Base-by-base conservation (phyloP, 2,797 vertebrate species). In the Thaleichthys pacificus region DNA sequence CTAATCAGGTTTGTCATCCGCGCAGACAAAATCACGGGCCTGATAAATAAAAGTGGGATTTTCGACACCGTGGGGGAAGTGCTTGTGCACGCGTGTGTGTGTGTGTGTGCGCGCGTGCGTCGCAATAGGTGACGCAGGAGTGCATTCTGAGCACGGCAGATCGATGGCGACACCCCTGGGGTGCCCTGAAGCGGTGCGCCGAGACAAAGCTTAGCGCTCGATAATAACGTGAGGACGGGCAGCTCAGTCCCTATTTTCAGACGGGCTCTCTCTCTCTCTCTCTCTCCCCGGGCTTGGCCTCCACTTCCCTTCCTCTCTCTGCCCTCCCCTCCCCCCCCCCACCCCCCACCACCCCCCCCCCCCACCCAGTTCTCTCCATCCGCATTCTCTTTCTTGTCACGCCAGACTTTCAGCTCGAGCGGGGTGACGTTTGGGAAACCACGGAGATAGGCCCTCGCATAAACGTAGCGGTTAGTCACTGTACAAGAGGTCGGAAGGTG, bases 1-100 rank as follows among this genome's bases (percentile, higher is more conserved):
- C 86, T 93, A 92, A 93, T 93, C 90, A 91, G 86, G 82, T 91
- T 91, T 91, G 88, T 92, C 92, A 90, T 91, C 84, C 68, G 62
- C 82, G 86, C 80, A 84, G 89, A 84, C 87, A 87, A 89, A 91
- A 91, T 91, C 84, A 86, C 85, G 89, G 73, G 80, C 78, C 87
- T 89, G 84, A 90, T 91, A 90, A 92, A 91, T 89, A 90, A 91
- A 88, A 84, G 77, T 82, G 82, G 68, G 82, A 89, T 86, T 89
- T 85, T 89, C 28, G 28, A 30, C 28, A 30, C 28, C 28, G 4
- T 4, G 28, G 87, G 84, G 85, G 87, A 87, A 86, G 78, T 78
- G 26, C 15, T 24, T 80, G 19, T 22, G 84, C 85, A 86, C 76
- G 65, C 6, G 32, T 1, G 74, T 42, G 69, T 75, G 83, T 79